A percentile compares a stretch with the other conserved stretches of the same genome.
phyloP scores from a whole-genome alignment of 2,888 invertebrate genomes.

The Caenorhabditis drosophilae region DNA sequence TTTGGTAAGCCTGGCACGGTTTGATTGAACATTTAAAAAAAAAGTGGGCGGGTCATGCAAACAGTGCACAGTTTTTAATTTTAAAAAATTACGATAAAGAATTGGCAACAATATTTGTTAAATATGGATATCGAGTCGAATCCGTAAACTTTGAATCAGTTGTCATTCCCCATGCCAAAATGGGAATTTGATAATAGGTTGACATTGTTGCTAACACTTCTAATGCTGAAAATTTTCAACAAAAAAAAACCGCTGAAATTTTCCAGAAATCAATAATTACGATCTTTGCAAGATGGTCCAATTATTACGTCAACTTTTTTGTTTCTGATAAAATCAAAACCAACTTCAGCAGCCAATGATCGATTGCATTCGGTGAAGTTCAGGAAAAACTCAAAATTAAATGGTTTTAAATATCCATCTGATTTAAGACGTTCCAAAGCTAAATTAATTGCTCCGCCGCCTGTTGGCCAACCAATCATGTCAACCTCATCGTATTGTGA shows the following conservation, averaged over 20 bases:
- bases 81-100: conserved; percentile 28
- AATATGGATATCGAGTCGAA: conserved; percentile 29
- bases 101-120: conserved; percentile 34
- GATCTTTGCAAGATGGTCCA: conserved; percentile 48
- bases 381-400: conserved; percentile 33
- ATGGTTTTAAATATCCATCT: conserved; percentile 19
- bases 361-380: conserved; percentile 39
- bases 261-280: conserved; percentile 4
- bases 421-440: conserved; percentile 26
- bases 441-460: conserved; percentile 38
- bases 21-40: too few relatives aligned
- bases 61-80: too few relatives aligned
- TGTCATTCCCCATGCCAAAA: conserved; percentile 48
- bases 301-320: conserved; percentile 45
- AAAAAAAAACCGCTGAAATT: background rate
- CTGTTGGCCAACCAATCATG: conserved; percentile 26
- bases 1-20: too few relatives aligned
- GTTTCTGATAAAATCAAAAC: conserved; percentile 41
- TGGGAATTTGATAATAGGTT: conserved; percentile 41
- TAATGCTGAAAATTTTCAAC: conserved; percentile 31
- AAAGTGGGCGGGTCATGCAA: too few relatives aligned
- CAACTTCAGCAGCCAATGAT: conserved; percentile 24
- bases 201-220: conserved; percentile 39
- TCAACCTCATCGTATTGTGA: conserved; percentile 5
- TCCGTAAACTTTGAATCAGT: conserved; percentile 33